phyloP scores from a whole-genome alignment of 2,113 vertebrate species.

The Triplophysa tibetana region DNA sequence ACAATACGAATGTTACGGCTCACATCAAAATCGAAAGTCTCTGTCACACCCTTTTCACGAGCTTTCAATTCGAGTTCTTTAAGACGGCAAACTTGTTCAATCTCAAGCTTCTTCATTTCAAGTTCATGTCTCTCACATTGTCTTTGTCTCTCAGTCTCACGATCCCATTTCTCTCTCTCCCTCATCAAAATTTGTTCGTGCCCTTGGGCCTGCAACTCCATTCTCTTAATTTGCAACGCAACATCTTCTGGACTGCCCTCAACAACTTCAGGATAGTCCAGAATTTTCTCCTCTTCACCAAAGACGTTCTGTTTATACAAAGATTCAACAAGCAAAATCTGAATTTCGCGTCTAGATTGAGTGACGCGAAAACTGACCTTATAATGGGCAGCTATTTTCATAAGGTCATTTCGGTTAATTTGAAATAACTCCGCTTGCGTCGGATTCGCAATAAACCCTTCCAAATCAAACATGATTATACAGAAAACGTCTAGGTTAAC shows the following conservation, averaged over 20 bases:
- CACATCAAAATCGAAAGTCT: too few relatives aligned
- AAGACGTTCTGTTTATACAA: neutral
- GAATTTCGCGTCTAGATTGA: neutral
- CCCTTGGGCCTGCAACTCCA: conserved; percentile 1
- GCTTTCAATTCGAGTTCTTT: too few relatives aligned
- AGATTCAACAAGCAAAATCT: neutral
- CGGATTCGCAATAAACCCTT: too few relatives aligned
- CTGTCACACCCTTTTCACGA: too few relatives aligned
- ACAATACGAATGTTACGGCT: neutral
- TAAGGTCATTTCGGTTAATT: neutral
- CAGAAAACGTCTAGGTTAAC: too few relatives aligned
- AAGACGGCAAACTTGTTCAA: too few relatives aligned
- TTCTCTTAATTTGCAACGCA: neutral
- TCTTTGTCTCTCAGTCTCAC: neutral
- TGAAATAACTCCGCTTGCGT: too few relatives aligned
- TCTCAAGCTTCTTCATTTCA: neutral
- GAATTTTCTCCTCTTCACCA: neutral
- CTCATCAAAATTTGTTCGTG: neutral
- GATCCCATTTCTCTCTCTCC: neutral
- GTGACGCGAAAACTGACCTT: neutral
- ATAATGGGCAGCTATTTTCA: neutral
- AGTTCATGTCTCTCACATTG: neutral
- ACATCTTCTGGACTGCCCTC: neutral
- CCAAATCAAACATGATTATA: too few relatives aligned
- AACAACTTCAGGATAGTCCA: neutral